A percentile compares a stretch with the other conserved stretches of the same genome.
Conservation (phyloP, 2,888 invertebrate species). For the Zaprionus lineosus region DNA sequence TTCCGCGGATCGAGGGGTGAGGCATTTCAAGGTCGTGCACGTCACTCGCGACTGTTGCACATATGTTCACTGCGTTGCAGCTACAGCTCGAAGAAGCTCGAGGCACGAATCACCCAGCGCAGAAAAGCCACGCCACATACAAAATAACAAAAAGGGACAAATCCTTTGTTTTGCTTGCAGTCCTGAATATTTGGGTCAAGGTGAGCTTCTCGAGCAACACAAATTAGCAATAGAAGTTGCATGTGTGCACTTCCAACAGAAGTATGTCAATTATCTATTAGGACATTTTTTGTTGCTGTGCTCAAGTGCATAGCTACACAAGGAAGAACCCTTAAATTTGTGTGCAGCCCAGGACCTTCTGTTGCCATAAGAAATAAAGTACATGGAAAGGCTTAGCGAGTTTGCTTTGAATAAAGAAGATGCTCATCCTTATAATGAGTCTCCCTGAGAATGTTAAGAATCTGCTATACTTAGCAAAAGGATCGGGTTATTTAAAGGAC, state of each 20-base stretch:
- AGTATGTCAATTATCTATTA: conserved; percentile 48
- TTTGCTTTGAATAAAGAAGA: too few species aligned
- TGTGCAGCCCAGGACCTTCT: too few species aligned
- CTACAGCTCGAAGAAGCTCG: conserved; percentile 54
- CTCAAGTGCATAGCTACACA: not conserved
- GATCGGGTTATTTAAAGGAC: too few species aligned
- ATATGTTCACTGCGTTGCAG: too few species aligned
- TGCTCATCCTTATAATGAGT: too few species aligned
- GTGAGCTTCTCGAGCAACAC: conserved; percentile 35
- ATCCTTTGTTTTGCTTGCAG: conserved; percentile 30
- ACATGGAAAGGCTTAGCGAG: too few species aligned
- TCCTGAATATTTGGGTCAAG: conserved; percentile 63
- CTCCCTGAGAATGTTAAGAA: too few species aligned
- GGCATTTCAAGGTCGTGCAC: conserved; percentile 64
- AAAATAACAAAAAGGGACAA: conserved; percentile 34
- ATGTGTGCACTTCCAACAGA: conserved; percentile 17
- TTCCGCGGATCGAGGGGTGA: conserved; percentile 22
- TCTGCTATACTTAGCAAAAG: too few species aligned
- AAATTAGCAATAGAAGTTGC: conserved; percentile 1
- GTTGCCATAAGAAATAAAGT: too few species aligned
- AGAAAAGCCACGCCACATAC: too few species aligned
- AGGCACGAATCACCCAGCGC: too few species aligned
- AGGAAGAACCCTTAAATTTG: not conserved
- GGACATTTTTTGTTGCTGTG: not conserved
- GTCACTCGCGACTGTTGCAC: conserved; percentile 48